phyloP scores from a whole-genome alignment of 2,113 vertebrate genomes.

The Serinus canaria region DNA sequence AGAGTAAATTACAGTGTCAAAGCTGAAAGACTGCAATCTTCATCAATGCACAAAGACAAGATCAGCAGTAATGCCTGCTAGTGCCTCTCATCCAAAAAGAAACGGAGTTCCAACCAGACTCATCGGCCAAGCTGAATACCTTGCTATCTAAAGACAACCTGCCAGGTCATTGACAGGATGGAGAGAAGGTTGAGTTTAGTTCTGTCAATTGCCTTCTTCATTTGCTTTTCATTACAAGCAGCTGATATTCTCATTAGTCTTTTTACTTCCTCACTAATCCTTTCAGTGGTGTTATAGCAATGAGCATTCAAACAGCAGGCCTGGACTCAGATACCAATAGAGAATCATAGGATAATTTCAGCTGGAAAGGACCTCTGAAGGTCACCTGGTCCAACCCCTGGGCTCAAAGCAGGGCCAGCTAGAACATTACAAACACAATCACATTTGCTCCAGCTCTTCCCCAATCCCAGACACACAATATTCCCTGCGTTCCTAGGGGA shows the following conservation, averaged over 20 bases:
- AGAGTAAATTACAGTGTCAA: neutral
- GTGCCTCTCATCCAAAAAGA: neutral
- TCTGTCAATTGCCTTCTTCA: neutral
- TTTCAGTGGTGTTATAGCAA: neutral
- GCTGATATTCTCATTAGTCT: neutral
- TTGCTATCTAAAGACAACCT: neutral
- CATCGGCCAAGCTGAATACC: neutral
- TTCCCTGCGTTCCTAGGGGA: neutral
- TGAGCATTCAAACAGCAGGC: neutral
- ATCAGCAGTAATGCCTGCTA: neutral
- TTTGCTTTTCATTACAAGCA: neutral
- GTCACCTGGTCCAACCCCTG: neutral
- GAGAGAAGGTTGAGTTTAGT: neutral
- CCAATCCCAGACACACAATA: neutral
- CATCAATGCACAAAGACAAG: neutral
- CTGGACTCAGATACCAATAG: neutral
- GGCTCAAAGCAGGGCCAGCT: neutral
- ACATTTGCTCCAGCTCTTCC: neutral
- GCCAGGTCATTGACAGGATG: neutral
- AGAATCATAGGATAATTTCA: neutral
- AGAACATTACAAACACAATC: neutral
- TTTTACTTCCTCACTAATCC: neutral
- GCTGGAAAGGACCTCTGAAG: slow-evolving; percentile 30
- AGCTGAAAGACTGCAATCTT: neutral
- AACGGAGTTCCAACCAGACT: neutral